These are phyloP conservation scores for Brachionus calyciflorus DNA, from an alignment of 1,140 invertebrate species.

Conservation along the genomic window DNA sequence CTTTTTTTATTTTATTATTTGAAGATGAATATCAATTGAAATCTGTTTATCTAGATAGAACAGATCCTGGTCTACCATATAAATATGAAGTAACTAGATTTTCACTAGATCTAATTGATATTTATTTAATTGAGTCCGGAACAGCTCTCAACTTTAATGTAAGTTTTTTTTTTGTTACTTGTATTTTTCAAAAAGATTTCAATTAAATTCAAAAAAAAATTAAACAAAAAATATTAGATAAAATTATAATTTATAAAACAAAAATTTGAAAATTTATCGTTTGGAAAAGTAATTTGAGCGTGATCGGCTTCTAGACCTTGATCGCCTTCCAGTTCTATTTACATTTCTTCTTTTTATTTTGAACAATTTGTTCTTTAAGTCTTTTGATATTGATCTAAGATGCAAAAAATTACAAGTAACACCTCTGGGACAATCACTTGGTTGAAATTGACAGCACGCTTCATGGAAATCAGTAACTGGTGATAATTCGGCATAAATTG, in stretches of 20 bases:
- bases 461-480: conserved; percentile 98
- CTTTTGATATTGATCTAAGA: conserved; percentile 91
- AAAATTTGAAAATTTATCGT: too few species aligned
- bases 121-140: conserved; percentile 76
- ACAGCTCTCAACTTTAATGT: conserved; percentile 46
- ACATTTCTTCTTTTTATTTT: not conserved
- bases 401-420: conserved; percentile 99
- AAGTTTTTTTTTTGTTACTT: not conserved
- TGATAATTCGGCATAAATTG: conserved; percentile 93
- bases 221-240: too few species aligned
- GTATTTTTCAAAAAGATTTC: not conserved
- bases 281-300: not conserved
- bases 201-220: not conserved
- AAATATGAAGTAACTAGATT: conserved; percentile 90
- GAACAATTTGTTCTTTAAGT: conserved; percentile 67
- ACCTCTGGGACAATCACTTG: conserved; percentile 94
- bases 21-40: conserved; percentile 54
- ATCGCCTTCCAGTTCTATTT: too few species aligned
- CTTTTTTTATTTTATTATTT: not conserved
- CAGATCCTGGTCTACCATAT: conserved; percentile 3
- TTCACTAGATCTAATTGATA: conserved; percentile 82
- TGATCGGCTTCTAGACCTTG: not conserved
- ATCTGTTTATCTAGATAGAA: conserved; percentile 59
- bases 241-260: too few species aligned
- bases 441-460: conserved; percentile 98